A percentile compares a stretch with the other conserved stretches of the same genome.
These are phyloP conservation scores for Neolamprologus ventralis DNA, from an alignment of 2,113 vertebrate genomes.

Conservation along the genomic window DNA sequence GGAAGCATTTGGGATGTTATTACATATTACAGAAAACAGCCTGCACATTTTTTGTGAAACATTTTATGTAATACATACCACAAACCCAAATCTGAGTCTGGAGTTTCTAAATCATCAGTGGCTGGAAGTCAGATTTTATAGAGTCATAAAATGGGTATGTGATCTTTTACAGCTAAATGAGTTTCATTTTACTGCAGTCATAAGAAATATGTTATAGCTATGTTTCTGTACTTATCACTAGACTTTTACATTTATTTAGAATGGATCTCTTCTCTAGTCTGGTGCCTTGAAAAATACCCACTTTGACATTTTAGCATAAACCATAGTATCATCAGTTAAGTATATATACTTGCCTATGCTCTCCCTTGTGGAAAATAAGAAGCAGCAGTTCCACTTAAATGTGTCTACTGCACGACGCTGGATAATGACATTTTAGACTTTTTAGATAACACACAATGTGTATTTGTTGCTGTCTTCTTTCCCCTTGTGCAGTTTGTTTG, in stretches of 20 bases:
- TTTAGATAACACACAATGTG: background rate
- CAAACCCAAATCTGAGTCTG: background rate
- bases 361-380: background rate
- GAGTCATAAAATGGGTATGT: background rate
- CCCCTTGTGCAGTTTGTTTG: background rate
- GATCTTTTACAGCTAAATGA: conserved; percentile 4
- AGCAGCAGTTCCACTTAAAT: background rate
- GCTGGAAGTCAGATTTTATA: background rate
- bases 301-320: background rate
- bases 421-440: background rate
- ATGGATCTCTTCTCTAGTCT: background rate
- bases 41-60: background rate
- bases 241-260: background rate
- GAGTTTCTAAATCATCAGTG: background rate
- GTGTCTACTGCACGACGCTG: rapidly evolving
- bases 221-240: background rate
- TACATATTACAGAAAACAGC: background rate
- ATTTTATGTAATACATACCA: background rate
- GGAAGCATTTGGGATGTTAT: background rate
- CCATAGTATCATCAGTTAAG: background rate
- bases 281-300: background rate
- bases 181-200: conserved; percentile 5
- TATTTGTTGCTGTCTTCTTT: background rate
- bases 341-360: background rate
- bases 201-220: background rate